Base-by-base conservation (phyloP, 1,140 invertebrate species). In the Diorhabda elongata region DNA sequence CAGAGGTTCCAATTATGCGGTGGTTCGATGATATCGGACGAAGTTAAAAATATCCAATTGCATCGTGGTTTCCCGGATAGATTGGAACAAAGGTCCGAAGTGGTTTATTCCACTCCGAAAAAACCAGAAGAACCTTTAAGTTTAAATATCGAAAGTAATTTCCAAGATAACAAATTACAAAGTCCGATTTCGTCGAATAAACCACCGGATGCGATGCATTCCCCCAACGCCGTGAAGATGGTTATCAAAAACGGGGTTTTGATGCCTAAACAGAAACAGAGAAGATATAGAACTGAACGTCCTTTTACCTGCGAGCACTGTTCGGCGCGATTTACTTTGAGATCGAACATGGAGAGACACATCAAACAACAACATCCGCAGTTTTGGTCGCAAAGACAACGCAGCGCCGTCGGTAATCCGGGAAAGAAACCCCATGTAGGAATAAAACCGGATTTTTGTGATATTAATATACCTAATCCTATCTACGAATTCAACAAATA, bases 301-400 rank as follows among this genome's bases (percentile, higher is more conserved):
- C 94, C 94, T 1, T 96, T 95, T 76, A 89, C 89, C 1, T 97
- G 95, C 80, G 92, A 92, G 52, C 91, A 94, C 74, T 96, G 95
- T 77, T 90, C 92, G 0, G 93, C 94, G 0, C 85, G 92, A 61
- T 97, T 97, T 76, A 96, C 94, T 0, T 80, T 97, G 0, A 86
- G 94, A 5, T 95, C 93, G 5, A 96, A 96, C 76, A 96, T 96
- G 93, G 94, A 97, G 80, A 83, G 94, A 1, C 95, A 97, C 70
- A 92, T 96, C 0, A 97, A 97, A 78, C 93, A 96, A 74, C 94
- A 96, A 75, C 95, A 97, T 84, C 94, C 94, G 0, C 91, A 94
- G 63, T 89, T 87, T 72, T 96, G 93, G 91, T 91, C 89, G 61
- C 90, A 92, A 67, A 82, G 91, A 59, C 90, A 92, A 70, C 83